Evolutionary conservation across 2,797 vertebrate species (phyloP), one percentile per base, ranked within the genome.

Genomic region (Megalops cyprinoides): DNA sequence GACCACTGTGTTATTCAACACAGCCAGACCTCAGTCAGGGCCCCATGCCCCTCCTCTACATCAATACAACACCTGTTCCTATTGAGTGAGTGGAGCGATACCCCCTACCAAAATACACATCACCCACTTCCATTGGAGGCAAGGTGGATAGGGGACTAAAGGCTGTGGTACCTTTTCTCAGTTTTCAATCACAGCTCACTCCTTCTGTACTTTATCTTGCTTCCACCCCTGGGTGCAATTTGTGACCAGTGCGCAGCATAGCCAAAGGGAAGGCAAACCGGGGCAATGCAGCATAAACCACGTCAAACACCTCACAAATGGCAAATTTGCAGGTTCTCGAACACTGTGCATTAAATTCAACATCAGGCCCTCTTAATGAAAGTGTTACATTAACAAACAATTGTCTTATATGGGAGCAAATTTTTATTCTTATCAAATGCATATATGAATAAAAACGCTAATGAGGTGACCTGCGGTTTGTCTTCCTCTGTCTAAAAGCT

Each of bases 251-350:
- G 60, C 37, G 10, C 14, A 46, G 1, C 60, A 48, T 42, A 62
- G 53, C 34, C 39, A n/a, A 5, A 34, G 49, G 51, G 20, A 77
- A 77, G 31, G 31, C 53, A 49, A 55, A 51, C 49, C 28, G 39
- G 25, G 49, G 20, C 25, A 48, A 60, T 42, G 34, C 76, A 31
- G 18, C 8, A 28, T 39, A 25, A 76, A 44, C 39, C 20, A 78
- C 78, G 48, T 53, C 31, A 77, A 44, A 81, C 34, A 49, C 76
- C 67, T 62, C 4, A 53, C 31, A 31, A 55, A 42, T 60, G 37
- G 34, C 20, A 42, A 55, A 5, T 49, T 55, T 34, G 58, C 77
- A n/a, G 20, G 37, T 81, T 76, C 15, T 76, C 58, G n/a, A 76
- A 44, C 67, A 81, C 48, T n/a, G n/a, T n/a, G n/a, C n/a, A n/a